Conservation (phyloP, 2,888 invertebrate genomes). For the Limnephilus rhombicus region DNA sequence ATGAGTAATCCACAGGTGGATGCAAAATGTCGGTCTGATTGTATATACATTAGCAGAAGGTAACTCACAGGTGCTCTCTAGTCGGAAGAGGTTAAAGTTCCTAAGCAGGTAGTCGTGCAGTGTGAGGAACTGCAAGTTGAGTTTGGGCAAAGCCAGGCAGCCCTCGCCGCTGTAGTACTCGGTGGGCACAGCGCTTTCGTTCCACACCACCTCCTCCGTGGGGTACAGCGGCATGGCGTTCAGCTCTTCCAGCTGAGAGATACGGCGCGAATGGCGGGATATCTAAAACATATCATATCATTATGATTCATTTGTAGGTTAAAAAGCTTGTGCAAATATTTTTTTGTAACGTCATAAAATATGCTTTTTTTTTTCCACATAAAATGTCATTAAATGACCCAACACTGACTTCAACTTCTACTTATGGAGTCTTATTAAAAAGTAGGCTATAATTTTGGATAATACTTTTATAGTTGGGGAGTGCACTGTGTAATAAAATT, state of each 20-base stretch:
- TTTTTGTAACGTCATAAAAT: too few relatives aligned
- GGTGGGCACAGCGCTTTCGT: conserved; percentile 98
- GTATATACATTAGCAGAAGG: too few relatives aligned
- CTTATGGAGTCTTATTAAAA: too few relatives aligned
- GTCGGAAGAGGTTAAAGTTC: conserved; percentile 97
- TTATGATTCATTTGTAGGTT: background rate
- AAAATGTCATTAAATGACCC: too few relatives aligned
- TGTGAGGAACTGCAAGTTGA: conserved; percentile 98
- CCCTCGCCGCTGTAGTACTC: conserved; percentile 98
- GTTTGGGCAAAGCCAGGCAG: conserved; percentile 96
- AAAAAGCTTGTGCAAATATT: too few relatives aligned
- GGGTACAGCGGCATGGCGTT: conserved; percentile 99
- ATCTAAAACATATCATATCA: conserved; percentile 74
- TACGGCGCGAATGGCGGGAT: conserved; percentile 90
- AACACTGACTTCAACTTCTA: too few relatives aligned
- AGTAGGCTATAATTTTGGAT: too few relatives aligned
- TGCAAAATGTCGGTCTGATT: background rate
- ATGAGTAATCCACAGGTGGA: too few relatives aligned
- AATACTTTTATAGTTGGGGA: too few relatives aligned
- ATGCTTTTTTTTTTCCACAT: too few relatives aligned
- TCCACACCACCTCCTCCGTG: conserved; percentile 98
- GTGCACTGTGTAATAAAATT: too few relatives aligned
- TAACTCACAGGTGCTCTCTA: conserved; percentile 94
- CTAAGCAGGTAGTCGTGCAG: conserved; percentile 97
- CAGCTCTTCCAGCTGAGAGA: conserved; percentile 94